A percentile compares a stretch with the other conserved stretches of the same genome.
Conservation (phyloP, 2,888 invertebrate genomes). For the Drosophila robusta region DNA sequence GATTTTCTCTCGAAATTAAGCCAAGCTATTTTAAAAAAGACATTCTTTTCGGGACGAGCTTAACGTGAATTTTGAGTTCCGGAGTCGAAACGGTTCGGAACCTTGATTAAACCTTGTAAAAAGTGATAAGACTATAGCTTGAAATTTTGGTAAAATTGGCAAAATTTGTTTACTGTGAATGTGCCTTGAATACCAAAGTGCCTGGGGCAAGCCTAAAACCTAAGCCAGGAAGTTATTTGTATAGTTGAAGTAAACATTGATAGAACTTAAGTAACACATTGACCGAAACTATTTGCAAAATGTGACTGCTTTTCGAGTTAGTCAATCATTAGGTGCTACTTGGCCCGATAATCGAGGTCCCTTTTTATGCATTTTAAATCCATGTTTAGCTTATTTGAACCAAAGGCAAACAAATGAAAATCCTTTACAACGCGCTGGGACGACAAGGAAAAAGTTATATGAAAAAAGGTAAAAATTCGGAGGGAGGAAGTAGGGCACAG, state of each 20-base stretch:
- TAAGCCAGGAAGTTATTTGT: neutral
- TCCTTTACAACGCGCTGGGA: conserved; percentile 27
- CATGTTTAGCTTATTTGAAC: conserved; percentile 24
- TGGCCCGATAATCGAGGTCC: conserved; percentile 22
- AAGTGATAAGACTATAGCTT: no score
- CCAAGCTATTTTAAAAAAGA: no score
- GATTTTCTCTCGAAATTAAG: no score
- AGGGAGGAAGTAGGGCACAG: neutral
- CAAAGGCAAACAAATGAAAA: conserved; percentile 45
- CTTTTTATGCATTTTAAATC: conserved; percentile 8
- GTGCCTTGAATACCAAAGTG: neutral
- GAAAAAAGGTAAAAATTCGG: conserved; percentile 34
- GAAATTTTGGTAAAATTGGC: no score
- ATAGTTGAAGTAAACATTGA: neutral
- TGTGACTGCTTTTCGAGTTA: neutral
- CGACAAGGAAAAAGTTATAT: conserved; percentile 12
- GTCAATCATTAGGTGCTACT: conserved; percentile 19
- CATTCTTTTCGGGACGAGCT: no score
- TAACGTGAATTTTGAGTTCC: no score
- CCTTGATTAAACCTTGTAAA: no score
- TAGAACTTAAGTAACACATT: neutral
- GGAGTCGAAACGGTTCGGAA: no score
- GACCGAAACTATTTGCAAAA: neutral
- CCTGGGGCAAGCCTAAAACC: neutral
- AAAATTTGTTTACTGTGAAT: no score